phyloP scores from a whole-genome alignment of 2,113 vertebrate genomes.

The Perognathus longimembris region DNA sequence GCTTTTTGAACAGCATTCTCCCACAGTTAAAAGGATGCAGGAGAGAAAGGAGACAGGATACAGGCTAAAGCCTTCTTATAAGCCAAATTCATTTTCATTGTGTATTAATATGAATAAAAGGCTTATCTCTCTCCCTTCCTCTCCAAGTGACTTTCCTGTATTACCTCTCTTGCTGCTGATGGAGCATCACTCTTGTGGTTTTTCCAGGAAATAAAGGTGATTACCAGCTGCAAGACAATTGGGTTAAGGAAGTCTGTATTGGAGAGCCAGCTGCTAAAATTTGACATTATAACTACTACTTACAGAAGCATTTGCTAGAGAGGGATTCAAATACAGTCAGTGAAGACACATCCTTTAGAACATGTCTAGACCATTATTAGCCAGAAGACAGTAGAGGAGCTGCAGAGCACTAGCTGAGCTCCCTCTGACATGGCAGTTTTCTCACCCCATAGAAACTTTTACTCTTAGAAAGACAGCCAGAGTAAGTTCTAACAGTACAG shows the following conservation, averaged over 20 bases:
- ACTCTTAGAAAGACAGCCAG: no score
- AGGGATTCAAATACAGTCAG: neutral
- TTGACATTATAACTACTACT: conserved; percentile 45
- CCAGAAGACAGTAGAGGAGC: no score
- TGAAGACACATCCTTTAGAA: conserved; percentile 17
- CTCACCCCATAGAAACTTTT: no score
- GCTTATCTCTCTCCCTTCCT: neutral
- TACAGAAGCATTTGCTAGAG: conserved; percentile 7
- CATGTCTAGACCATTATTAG: neutral
- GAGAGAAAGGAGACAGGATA: neutral
- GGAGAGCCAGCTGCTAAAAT: conserved; percentile 49
- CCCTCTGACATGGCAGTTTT: no score
- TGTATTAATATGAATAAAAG: neutral
- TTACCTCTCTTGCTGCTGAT: conserved; percentile 16
- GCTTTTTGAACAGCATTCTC: neutral
- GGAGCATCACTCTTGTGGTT: neutral
- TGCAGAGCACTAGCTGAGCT: no score
- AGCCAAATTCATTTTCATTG: neutral
- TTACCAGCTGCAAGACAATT: conserved; percentile 65
- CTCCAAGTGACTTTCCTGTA: conserved; percentile 8
- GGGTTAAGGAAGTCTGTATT: conserved; percentile 37
- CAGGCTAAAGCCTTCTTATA: neutral
- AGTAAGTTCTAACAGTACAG: no score
- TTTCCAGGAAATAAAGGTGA: conserved; percentile 65
- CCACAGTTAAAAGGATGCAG: neutral